Conservation (phyloP, 1,140 invertebrate genomes). For the Leptinotarsa lineolata region DNA sequence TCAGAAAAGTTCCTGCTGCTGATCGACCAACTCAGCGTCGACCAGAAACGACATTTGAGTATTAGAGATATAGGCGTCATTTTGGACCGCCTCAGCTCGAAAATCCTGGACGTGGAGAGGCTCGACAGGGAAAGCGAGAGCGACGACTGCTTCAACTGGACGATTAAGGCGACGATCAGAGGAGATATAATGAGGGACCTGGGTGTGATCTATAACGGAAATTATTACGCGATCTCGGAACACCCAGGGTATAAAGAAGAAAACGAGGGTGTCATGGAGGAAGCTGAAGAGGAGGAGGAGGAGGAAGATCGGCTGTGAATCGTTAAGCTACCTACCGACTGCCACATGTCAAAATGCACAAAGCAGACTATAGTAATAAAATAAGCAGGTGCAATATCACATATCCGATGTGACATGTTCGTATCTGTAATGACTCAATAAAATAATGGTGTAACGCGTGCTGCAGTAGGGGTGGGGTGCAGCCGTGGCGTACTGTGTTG, state of each 20-base stretch:
- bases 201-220: conserved; percentile 93
- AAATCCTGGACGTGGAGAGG: conserved; percentile 90
- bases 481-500: conserved; percentile 15
- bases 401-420: conserved; percentile 49
- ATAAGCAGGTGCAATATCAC: conserved; percentile 48
- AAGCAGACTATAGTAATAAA: conserved; percentile 43
- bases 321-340: conserved; percentile 56
- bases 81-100: conserved; percentile 86
- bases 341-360: conserved; percentile 47
- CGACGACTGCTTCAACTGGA: conserved; percentile 93
- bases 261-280: conserved; percentile 79
- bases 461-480: conserved; percentile 18
- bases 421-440: conserved; percentile 24
- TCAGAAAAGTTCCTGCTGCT: conserved; percentile 90
- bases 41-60: conserved; percentile 87
- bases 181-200: conserved; percentile 87
- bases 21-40: conserved; percentile 88
- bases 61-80: conserved; percentile 96
- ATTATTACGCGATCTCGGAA: conserved; percentile 93
- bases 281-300: conserved; percentile 78
- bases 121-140: conserved; percentile 88
- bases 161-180: conserved; percentile 85
- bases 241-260: conserved; percentile 90
- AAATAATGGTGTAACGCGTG: background rate
- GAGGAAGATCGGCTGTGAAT: conserved; percentile 78